Evolutionary conservation across 2,113 vertebrate species (phyloP).

Genomic region (Sminthopsis crassicaudata): DNA sequence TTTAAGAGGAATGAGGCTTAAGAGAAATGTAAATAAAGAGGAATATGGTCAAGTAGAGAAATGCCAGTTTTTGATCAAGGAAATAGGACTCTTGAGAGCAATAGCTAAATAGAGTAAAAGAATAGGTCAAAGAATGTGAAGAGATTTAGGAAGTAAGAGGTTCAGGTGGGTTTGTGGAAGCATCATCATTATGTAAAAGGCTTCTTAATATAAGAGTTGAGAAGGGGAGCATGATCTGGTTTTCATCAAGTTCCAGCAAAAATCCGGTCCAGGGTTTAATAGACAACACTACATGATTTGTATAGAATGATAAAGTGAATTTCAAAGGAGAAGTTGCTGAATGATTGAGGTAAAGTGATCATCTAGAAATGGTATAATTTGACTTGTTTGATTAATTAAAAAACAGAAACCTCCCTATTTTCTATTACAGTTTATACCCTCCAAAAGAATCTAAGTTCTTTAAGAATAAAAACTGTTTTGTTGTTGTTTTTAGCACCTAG

Average conservation of each 20-base stretch:
- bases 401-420: not conserved
- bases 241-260: too few relatives aligned
- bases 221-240: not conserved
- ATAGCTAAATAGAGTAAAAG: not conserved
- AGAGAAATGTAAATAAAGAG: too few relatives aligned
- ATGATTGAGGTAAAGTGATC: not conserved
- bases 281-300: not conserved
- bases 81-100: not conserved
- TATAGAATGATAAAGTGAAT: not conserved
- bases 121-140: not conserved
- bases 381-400: not conserved
- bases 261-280: not conserved
- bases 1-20: too few relatives aligned
- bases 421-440: not conserved
- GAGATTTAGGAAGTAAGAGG: not conserved
- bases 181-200: not conserved
- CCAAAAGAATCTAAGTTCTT: not conserved
- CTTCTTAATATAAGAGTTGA: not conserved
- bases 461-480: not conserved
- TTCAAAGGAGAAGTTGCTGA: not conserved
- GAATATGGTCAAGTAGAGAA: too few relatives aligned
- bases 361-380: not conserved
- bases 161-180: not conserved
- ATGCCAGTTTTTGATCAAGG: too few relatives aligned
- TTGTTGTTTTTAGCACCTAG: not conserved